Percentiles rank a stretch among this genome's conserved stretches.
Evolutionary conservation across 2,113 vertebrate species (phyloP).

Genomic region (Halcyon senegalensis): DNA sequence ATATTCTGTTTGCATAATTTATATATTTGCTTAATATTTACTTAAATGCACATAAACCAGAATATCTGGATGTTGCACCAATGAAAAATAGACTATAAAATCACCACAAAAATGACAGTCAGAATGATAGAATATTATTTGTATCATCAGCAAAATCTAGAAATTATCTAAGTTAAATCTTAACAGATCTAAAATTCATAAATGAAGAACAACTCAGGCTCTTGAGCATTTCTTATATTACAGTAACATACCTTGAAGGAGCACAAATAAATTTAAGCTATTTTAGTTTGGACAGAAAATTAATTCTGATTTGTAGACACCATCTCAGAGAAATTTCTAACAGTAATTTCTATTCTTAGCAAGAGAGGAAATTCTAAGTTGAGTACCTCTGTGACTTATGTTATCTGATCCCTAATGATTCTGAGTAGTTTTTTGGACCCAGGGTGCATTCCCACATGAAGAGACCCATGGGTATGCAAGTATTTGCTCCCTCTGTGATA

Average conservation of each 20-base stretch:
- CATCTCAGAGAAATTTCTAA: not conserved
- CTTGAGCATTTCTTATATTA: not conserved
- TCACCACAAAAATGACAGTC: not conserved
- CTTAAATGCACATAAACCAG: not conserved
- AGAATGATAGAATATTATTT: not conserved
- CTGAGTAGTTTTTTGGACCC: not conserved
- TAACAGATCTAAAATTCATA: not conserved
- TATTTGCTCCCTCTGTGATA: not conserved
- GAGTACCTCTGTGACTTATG: not conserved
- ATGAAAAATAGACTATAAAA: not conserved
- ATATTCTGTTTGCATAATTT: not conserved
- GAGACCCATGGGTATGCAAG: not conserved
- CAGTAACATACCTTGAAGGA: not conserved
- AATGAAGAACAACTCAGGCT: not conserved
- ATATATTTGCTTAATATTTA: not conserved
- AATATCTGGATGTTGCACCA: not conserved
- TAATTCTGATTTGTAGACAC: not conserved
- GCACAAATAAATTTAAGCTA: not conserved
- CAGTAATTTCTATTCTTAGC: constrained; percentile 19
- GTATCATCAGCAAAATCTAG: not conserved
- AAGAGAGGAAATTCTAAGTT: constrained; percentile 13
- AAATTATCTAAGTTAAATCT: not conserved
- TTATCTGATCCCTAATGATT: constrained; percentile 8
- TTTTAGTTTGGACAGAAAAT: constrained; percentile 9
- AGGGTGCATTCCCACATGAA: not conserved